Percentiles rank a stretch among this genome's conserved stretches.
Evolutionary conservation across 2,113 vertebrate genomes (phyloP).

Genomic region (Hepsetus odoe): DNA sequence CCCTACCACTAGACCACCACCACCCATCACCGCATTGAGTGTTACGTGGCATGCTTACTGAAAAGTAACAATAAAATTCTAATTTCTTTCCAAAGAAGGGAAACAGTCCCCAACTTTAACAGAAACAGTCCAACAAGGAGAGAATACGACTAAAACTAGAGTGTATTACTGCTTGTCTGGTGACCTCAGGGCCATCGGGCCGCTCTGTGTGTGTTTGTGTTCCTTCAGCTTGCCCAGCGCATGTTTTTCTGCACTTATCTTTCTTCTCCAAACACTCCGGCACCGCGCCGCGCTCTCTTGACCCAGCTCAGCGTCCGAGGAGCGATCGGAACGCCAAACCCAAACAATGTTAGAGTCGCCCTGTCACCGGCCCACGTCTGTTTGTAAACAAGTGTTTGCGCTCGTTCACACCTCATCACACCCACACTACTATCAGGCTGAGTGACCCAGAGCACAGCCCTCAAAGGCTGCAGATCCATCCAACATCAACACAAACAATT

Average conservation of each 20-base stretch:
- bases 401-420: conserved; percentile 56
- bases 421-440: not conserved
- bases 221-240: conserved; percentile 36
- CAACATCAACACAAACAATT: not conserved
- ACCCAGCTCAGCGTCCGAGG: conserved; percentile 46
- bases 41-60: no score
- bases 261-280: conserved; percentile 52
- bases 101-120: no score
- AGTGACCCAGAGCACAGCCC: conserved; percentile 3
- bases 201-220: conserved; percentile 34
- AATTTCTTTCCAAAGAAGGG: no score
- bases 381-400: conserved; percentile 57
- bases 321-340: conserved; percentile 53
- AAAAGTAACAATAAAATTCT: no score
- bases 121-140: no score
- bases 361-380: conserved; percentile 46
- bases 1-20: no score
- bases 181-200: not conserved
- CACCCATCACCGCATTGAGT: no score
- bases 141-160: not conserved
- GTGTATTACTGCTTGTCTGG: not conserved
- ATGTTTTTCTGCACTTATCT: conserved; percentile 58
- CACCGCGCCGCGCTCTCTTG: conserved; percentile 44
- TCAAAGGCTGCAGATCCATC: not conserved
- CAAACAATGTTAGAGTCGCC: conserved; percentile 51